phyloP scores from a whole-genome alignment of 2,888 invertebrate genomes.

The Mesorhabditis spiculigera region DNA sequence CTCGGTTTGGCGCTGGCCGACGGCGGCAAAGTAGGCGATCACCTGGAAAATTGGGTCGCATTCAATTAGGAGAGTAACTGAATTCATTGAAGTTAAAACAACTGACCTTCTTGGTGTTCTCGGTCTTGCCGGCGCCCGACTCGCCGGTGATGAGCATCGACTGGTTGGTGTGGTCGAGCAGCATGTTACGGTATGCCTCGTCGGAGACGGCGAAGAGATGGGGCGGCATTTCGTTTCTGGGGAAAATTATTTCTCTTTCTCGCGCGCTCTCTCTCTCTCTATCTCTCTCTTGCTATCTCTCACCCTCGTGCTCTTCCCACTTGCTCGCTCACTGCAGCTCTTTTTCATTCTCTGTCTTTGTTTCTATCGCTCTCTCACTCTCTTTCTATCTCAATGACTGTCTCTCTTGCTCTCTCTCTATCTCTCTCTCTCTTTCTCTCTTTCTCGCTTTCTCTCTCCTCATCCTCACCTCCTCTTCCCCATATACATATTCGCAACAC shows the following conservation, averaged over 20 bases:
- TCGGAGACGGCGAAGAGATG: slow-evolving; percentile 95
- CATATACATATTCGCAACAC: slow-evolving; percentile 51
- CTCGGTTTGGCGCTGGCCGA: slow-evolving; percentile 67
- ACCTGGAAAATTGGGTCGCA: slow-evolving; percentile 64
- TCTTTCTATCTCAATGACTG: too few relatives aligned
- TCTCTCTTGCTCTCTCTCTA: too few relatives aligned
- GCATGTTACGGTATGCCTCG: slow-evolving; percentile 99
- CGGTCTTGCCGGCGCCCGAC: slow-evolving; percentile 99
- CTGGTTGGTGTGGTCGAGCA: slow-evolving; percentile 71
- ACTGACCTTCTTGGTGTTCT: slow-evolving; percentile 86
- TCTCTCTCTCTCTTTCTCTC: too few relatives aligned
- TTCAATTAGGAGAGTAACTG: not conserved
- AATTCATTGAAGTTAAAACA: slow-evolving; percentile 69
- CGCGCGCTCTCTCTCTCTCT: not conserved
- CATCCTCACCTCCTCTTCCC: slow-evolving; percentile 43
- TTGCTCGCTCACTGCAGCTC: too few relatives aligned
- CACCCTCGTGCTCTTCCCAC: too few relatives aligned
- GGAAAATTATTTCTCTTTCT: not conserved
- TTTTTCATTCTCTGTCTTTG: too few relatives aligned
- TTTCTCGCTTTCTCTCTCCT: too few relatives aligned
- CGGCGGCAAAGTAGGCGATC: slow-evolving; percentile 87
- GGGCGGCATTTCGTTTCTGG: slow-evolving; percentile 63
- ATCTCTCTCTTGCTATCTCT: too few relatives aligned
- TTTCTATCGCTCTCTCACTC: too few relatives aligned
- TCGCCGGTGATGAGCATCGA: slow-evolving; percentile 95